Evolutionary conservation across 2,888 invertebrate species (phyloP), one percentile per base, ranked within the genome.

Genomic region (Agrilus mali): DNA sequence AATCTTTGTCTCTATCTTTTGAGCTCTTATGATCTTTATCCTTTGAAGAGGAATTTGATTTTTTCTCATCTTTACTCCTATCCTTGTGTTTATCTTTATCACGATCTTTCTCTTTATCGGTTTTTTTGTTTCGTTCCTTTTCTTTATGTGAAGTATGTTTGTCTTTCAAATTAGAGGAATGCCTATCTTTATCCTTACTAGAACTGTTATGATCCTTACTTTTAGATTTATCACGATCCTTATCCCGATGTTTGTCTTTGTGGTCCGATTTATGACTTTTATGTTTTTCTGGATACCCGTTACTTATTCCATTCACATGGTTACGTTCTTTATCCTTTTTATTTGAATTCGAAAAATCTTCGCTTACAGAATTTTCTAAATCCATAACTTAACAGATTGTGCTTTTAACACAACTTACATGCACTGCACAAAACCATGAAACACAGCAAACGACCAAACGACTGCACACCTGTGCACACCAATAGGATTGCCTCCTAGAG

Each of bases 241-340:
- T 75, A 56, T 80, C 79, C 49, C 78, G 73, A 59, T 82, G 77
- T 58, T 79, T 80, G 57, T 80, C 80, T 58, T 77, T 79, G 50
- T 74, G 73, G 34, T 75, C 74, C 16, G 74, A 73, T 59, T 73
- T 74, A 57, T 73, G 70, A 50, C 71, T 71, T 52, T 72, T 72
- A 51, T 70, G 70, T 44, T 74, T 74, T 37, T 66, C 65, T 4
- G 65, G 63, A 64, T 81, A 86, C 42, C 87, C 88, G 69, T 87
- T 85, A 59, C 82, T 83, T 60, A 86, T 70, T 46, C 87, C 87
- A 71, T 87, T 87, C 69, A 84, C 72, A 70, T 80, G 78, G 65
- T 58, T 58, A 38, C 56, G 52, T 38, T 59, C 59, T 54, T 58
- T 59, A 40, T 50, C 47, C 47, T 55, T 58, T 36, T 34, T 41